Percentiles rank a stretch among this genome's conserved stretches.
Conservation (phyloP, 2,113 vertebrate genomes). For the Tachysurus vachellii region DNA sequence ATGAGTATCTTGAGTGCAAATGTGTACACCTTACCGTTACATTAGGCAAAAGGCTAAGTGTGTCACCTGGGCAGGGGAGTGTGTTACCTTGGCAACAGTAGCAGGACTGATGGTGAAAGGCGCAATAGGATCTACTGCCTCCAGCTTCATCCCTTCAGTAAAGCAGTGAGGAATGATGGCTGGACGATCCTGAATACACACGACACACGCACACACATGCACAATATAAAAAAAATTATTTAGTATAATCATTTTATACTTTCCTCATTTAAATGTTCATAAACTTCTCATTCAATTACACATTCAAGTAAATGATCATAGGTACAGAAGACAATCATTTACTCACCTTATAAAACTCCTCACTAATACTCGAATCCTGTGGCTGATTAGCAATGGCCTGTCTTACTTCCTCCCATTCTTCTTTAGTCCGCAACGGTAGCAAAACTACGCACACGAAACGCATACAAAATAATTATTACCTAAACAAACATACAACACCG, state of each 20-base stretch:
- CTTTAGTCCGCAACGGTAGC: slow-evolving; percentile 78
- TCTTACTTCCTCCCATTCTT: slow-evolving; percentile 87
- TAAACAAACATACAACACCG: not conserved
- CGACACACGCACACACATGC: slow-evolving; percentile 8
- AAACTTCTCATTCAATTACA: not conserved
- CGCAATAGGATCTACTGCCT: slow-evolving; percentile 86
- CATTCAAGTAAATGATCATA: not conserved
- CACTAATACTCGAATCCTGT: slow-evolving; percentile 82
- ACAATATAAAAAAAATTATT: too few species aligned
- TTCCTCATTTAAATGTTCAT: not conserved
- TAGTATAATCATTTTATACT: not conserved
- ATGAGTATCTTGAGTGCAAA: not conserved
- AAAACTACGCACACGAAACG: slow-evolving; percentile 74
- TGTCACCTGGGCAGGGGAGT: not conserved
- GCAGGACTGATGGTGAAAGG: slow-evolving; percentile 93
- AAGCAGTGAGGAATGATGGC: slow-evolving; percentile 82
- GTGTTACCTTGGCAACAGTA: slow-evolving; percentile 88
- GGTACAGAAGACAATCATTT: not conserved
- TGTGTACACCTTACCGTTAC: not conserved
- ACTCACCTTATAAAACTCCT: slow-evolving; percentile 87
- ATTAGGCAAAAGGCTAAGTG: not conserved
- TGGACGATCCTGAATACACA: slow-evolving; percentile 80
- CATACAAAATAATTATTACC: not conserved
- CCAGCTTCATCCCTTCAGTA: slow-evolving; percentile 91
- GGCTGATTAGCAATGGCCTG: slow-evolving; percentile 79